Evolutionary conservation across 2,797 vertebrate genomes (phyloP).

Genomic region (Schizothorax lantsangensis): DNA sequence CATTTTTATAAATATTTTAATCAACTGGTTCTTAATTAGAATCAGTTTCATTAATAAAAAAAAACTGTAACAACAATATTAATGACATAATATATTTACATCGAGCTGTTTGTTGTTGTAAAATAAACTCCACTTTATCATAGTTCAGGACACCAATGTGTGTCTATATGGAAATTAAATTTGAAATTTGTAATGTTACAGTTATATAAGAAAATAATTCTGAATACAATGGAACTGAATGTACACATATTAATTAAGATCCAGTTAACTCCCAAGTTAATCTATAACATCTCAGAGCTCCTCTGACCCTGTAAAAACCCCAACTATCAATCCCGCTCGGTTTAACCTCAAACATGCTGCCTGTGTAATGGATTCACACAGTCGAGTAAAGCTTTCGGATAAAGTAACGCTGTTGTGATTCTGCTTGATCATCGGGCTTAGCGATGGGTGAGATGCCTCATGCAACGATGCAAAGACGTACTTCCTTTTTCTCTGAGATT

Average conservation of each 20-base stretch:
- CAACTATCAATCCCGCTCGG: not conserved
- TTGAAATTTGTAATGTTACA: not conserved
- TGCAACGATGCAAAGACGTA: not conserved
- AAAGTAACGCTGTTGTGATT: slow-evolving; percentile 24
- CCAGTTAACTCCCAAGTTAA: not conserved
- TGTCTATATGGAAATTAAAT: not conserved
- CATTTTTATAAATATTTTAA: too few species aligned
- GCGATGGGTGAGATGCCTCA: not conserved
- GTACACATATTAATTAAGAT: not conserved
- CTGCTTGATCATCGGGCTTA: slow-evolving; percentile 31
- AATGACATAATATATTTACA: not conserved
- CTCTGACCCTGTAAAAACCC: not conserved
- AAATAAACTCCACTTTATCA: not conserved
- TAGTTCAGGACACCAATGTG: not conserved
- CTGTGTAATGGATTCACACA: slow-evolving; percentile 15
- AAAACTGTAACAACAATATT: too few species aligned
- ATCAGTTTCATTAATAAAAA: too few species aligned
- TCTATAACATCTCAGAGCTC: not conserved
- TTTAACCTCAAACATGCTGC: slow-evolving; percentile 20
- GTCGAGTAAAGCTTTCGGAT: slow-evolving; percentile 39
- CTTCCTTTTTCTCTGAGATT: slow-evolving; percentile 2
- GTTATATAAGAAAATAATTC: not conserved
- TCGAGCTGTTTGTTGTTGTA: not conserved
- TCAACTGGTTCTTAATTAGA: too few species aligned
- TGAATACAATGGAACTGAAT: not conserved